phyloP scores from a whole-genome alignment of 2,888 invertebrate species.

The Siphonodentalium dalli region DNA sequence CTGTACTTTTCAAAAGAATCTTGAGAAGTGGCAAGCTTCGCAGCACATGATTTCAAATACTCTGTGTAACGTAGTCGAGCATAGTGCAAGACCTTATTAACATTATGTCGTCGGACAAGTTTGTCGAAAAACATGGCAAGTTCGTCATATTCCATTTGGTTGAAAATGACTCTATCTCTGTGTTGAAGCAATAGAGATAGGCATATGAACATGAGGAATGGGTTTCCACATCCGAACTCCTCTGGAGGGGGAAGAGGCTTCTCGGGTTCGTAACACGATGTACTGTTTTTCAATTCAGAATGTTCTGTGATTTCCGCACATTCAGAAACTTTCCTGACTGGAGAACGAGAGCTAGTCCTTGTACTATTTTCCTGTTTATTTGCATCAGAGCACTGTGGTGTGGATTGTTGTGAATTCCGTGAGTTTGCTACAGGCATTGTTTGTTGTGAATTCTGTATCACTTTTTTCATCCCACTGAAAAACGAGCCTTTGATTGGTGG shows the following conservation, averaged over 20 bases:
- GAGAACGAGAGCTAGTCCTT: conserved; percentile 11
- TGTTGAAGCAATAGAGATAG: conserved; percentile 90
- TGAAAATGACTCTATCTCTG: conserved; percentile 86
- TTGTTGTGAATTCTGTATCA: conserved; percentile 27
- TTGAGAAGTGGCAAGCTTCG: conserved; percentile 77
- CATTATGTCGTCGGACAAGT: conserved; percentile 94
- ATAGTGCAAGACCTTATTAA: conserved; percentile 86
- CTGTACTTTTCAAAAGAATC: too few relatives aligned
- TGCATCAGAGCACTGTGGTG: background rate
- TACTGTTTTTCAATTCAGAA: background rate
- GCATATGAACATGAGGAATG: conserved; percentile 95
- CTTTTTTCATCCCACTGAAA: conserved; percentile 39
- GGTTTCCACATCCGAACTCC: conserved; percentile 92
- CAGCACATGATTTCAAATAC: conserved; percentile 71
- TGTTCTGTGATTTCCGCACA: conserved; percentile 15
- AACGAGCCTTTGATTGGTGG: conserved; percentile 35
- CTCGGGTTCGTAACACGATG: conserved; percentile 15
- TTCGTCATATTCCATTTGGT: conserved; percentile 94
- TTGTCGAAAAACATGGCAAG: conserved; percentile 98
- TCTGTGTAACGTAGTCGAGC: conserved; percentile 89
- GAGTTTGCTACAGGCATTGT: conserved; percentile 14
- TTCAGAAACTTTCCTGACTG: conserved; percentile 13
- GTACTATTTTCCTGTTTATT: background rate
- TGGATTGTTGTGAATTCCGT: background rate
- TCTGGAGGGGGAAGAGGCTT: conserved; percentile 78